Base-by-base conservation (phyloP, 2,888 invertebrate species). In the Himalopsyche japonica region DNA sequence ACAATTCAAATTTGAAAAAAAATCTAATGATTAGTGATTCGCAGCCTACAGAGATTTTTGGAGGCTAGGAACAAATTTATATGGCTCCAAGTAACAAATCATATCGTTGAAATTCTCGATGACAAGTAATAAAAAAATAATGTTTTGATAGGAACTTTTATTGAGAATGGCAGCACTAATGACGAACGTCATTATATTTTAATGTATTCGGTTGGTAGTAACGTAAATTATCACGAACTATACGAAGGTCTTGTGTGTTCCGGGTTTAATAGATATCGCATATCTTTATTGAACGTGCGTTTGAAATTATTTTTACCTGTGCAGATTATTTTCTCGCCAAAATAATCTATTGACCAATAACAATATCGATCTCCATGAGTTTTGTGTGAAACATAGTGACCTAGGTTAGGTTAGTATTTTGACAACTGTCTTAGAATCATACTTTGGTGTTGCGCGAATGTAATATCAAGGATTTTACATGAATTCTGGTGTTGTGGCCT, bases 331-430 rank as follows among this genome's bases (percentile, higher is more conserved):
- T 57, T 57, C 24, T 10, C 57, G 20, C 2, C 2, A 24, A 20
- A 20, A 57, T 57, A 20, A 24, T 57, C 57, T 18, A 20, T 57
- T 10, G 20, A 57, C 57, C 20, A 3, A 57, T 24, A 20, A 20
- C 57, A 57, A 57, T 24, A 57, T 57, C 57, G 57, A 20, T 57
- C 57, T 57, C 57, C 57, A 20, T 57, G 57, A 57, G 24, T 57
- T 57, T 57, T 57, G 57, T 57, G 20, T 78, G 15, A 43, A 37
- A 32, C 78, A 27, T 15, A 18, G 76, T 76, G 30, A n/a, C 79
- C 47, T 81, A 81, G 81, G 84, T 84, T 84, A 84, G 81, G 81
- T 84, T 84, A 81, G 81, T 84, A 84, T 81, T 81, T 84, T 82
- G 82, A 82, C 82, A 82, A 82, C 82, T 79, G 47, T 79, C 30